Evolutionary conservation across 1,140 invertebrate species (phyloP), one percentile per base, ranked within the genome.

Genomic region (Asobara japonica): DNA sequence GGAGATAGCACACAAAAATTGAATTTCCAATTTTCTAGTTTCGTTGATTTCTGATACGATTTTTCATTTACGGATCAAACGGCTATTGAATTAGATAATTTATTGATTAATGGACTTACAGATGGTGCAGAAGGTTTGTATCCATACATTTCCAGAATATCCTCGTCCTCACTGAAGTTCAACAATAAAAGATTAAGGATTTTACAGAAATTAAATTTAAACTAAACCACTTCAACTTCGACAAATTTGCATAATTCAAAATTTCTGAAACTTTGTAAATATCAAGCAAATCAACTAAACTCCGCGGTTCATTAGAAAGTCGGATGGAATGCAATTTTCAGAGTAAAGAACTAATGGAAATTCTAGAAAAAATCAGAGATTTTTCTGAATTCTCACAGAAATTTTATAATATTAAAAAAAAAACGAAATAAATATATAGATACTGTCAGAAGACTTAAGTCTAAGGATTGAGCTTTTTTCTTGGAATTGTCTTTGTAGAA

Each of bases 111-210:
- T 60, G 80, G 83, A 74, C 71, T 72, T 64, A 72, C 56, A 30
- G 70, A 62, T 30, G 60, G 51, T n/a, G 73, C 41, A 27, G 56
- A 27, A 45, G 73, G 64, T 33, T 74, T 77, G n/a, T 36, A 76
- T 13, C 77, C 79, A 62, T 86, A 86, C 13, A 84, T 76, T 48
- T 78, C 79, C 36, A 86, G 71, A 51, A 86, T 78, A 30, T 83
- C 78, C 5, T 84, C 78, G 7, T 77, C 74, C 6, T 79, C 76
- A n/a, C 78, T 81, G 64, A 67, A 65, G n/a, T 62, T 31, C 48
- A 30, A 22, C 20, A 27, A 62, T 60, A 69, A 73, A 76, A 68
- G 48, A 45, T 29, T 45, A 45, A 45, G 41, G 41, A 45, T 45
- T 16, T 16, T 1, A 45, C 18, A 13, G 11, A 33, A 33, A 33